Evolutionary conservation across 2,797 vertebrate species (phyloP), one percentile per base, ranked within the genome.

Genomic region (Platalea minor): DNA sequence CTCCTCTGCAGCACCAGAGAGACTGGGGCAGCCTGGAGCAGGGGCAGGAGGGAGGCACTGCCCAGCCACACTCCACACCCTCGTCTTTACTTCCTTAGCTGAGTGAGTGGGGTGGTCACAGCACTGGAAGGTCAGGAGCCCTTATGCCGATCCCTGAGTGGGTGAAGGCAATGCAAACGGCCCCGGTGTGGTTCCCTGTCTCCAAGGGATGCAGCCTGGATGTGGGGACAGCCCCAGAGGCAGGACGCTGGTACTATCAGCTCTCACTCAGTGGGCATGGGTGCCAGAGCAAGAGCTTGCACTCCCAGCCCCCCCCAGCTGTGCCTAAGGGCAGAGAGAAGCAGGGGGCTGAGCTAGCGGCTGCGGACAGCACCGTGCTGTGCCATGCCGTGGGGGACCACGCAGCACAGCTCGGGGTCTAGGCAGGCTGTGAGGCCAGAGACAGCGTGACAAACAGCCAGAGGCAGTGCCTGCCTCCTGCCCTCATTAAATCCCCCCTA

Each of bases 401-500:
- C 0, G 4, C n/a, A 25, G 48, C 26, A 15, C 2, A 0, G 76
- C 68, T 50, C 5, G 9, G 13, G 56, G 70, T 41, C 41, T 26
- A 9, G 51, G 37, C 29, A 21, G n/a, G 69, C 84, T 64, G 29
- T 4, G 31, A 33, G 85, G 87, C 64, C 89, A 24, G 57, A 9
- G 85, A 11, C 31, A 4, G 56, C 3, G 37, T 41, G 88, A 92
- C 91, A 91, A 92, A 92, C 56, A 95, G 97, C 96, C 96, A 57
- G 95, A 72, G 97, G 96, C 80, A 21, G 41, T 16, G 65, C 64
- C 83, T 95, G 84, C 91, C 70, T 84, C 43, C 88, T 75, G 41
- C 89, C 85, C 96, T 97, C 94, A 96, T 97, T 97, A 95, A 79
- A 65, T 83, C 56, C 57, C 91, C 89, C 86, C 83, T 97, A 96